Evolutionary conservation across 2,797 vertebrate species (phyloP).

Genomic region (Dendrocincla tyrannina): DNA sequence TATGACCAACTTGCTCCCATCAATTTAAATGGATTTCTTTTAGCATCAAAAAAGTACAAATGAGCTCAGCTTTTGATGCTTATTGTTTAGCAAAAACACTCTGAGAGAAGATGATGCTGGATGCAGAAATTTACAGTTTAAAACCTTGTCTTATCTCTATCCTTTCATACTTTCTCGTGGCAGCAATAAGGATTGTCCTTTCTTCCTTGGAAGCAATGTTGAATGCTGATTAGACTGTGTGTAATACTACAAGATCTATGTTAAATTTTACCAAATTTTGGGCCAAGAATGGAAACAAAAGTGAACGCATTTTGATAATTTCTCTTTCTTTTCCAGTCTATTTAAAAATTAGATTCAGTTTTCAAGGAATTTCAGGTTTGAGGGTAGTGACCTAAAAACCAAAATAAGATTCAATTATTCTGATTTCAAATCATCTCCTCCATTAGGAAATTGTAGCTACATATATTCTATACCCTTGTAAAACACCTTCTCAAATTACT

Average conservation of each 20-base stretch:
- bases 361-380: not conserved
- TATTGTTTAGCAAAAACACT: not conserved
- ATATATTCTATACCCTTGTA: not conserved
- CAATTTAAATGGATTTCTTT: not conserved
- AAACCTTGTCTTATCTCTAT: not conserved
- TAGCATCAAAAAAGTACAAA: not conserved
- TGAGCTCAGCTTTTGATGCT: not conserved
- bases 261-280: not conserved
- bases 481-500: not conserved
- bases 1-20: not conserved
- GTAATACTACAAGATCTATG: not conserved
- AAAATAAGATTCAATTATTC: not conserved
- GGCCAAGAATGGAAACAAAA: not conserved
- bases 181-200: not conserved
- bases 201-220: not conserved
- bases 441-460: not conserved
- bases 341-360: not conserved
- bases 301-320: not conserved
- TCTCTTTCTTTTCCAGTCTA: not conserved
- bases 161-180: not conserved
- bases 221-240: not conserved
- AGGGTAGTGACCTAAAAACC: not conserved
- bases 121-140: not conserved
- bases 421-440: not conserved
- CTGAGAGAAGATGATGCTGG: not conserved